Conservation (phyloP, 2,888 invertebrate species). For the Aethes cnicana region DNA sequence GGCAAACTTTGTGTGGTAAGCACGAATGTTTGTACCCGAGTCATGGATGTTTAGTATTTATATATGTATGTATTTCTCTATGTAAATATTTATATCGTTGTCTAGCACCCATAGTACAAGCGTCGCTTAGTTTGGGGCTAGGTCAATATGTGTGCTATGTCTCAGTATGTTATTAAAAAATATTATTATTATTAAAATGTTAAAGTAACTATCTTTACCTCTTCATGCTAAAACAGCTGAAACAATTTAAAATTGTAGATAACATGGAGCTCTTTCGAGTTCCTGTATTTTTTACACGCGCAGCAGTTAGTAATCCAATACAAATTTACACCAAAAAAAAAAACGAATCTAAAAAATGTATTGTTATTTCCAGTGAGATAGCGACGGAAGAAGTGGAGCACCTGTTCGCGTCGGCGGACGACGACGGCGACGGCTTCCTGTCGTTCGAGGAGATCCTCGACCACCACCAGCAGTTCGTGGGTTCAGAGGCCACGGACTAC, state of each 20-base stretch:
- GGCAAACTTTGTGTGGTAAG: background rate
- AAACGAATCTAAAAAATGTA: too few species aligned
- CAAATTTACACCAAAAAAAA: background rate
- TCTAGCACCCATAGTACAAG: too few species aligned
- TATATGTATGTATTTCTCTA: too few species aligned
- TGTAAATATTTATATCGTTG: too few species aligned
- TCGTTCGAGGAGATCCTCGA: slow-evolving; percentile 91
- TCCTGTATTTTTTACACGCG: background rate
- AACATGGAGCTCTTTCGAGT: background rate
- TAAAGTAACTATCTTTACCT: too few species aligned
- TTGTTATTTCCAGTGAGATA: slow-evolving; percentile 87
- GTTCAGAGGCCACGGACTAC: slow-evolving; percentile 95
- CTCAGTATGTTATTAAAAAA: background rate
- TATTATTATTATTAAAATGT: too few species aligned
- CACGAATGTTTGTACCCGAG: too few species aligned
- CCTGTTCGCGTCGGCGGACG: slow-evolving; percentile 92
- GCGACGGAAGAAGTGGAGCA: slow-evolving; percentile 95
- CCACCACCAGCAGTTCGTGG: slow-evolving; percentile 94
- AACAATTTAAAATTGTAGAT: too few species aligned
- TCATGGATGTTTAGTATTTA: too few species aligned
- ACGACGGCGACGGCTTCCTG: slow-evolving; percentile 90
- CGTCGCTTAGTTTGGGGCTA: too few species aligned
- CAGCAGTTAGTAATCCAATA: background rate
- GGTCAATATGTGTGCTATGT: too few species aligned
- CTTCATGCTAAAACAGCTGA: too few species aligned